Conservation (phyloP, 2,797 vertebrate genomes). For the Leptatherina wallacei region DNA sequence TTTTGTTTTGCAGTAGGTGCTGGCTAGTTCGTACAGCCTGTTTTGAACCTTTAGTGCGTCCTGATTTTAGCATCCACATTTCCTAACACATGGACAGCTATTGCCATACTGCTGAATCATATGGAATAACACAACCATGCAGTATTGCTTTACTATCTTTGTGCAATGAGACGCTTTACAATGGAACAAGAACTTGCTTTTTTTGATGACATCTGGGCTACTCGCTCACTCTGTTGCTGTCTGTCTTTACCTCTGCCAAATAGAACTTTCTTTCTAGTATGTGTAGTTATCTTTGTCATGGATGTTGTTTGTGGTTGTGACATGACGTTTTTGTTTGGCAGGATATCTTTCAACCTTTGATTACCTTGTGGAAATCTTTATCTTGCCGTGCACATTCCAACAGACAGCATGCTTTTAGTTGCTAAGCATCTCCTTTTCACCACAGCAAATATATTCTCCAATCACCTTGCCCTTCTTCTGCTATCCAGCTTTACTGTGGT, state of each 20-base stretch:
- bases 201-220: slow-evolving; percentile 42
- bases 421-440: slow-evolving; percentile 36
- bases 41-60: slow-evolving; percentile 57
- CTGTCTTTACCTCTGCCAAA: slow-evolving; percentile 60
- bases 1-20: slow-evolving; percentile 60
- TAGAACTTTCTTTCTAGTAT: slow-evolving; percentile 42
- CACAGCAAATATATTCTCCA: slow-evolving; percentile 27
- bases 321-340: slow-evolving; percentile 68
- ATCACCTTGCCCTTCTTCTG: slow-evolving; percentile 26
- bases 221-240: slow-evolving; percentile 35
- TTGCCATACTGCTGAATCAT: slow-evolving; percentile 68
- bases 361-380: slow-evolving; percentile 49
- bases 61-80: slow-evolving; percentile 60
- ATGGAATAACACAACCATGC: slow-evolving; percentile 70
- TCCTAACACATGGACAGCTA: slow-evolving; percentile 56
- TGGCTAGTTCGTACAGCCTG: slow-evolving; percentile 66
- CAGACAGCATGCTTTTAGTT: slow-evolving; percentile 61
- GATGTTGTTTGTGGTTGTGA: slow-evolving; percentile 55
- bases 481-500: slow-evolving; percentile 75
- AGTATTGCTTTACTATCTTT: slow-evolving; percentile 80
- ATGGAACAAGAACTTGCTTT: slow-evolving; percentile 64
- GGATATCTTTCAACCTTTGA: slow-evolving; percentile 54
- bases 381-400: slow-evolving; percentile 83
- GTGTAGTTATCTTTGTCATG: slow-evolving; percentile 48
- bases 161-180: slow-evolving; percentile 78